A percentile compares a stretch with the other conserved stretches of the same genome.
Evolutionary conservation across 2,797 vertebrate genomes (phyloP).

Genomic region (Triplophysa yarkandensis): DNA sequence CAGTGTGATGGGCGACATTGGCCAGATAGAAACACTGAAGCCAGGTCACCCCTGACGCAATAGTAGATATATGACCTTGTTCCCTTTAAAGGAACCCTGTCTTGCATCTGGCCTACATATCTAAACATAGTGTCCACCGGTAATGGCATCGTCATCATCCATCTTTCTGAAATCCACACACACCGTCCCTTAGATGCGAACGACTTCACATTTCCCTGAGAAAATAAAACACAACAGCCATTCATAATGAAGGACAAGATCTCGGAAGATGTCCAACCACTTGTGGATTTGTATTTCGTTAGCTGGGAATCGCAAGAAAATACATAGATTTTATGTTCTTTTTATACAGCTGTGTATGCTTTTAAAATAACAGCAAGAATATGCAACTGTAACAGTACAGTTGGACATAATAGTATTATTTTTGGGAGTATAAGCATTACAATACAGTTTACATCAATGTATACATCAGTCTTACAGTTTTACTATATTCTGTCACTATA

Average conservation of each 20-base stretch:
- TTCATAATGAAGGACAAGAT: slow-evolving; percentile 14
- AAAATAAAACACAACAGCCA: not conserved
- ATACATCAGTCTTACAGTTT: no score
- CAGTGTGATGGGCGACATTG: not conserved
- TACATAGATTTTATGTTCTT: no score
- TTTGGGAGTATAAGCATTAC: no score
- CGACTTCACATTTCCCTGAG: slow-evolving; percentile 10
- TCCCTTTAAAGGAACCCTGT: slow-evolving; percentile 52
- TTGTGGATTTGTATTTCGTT: slow-evolving; percentile 11
- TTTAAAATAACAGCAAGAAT: slow-evolving; percentile 2
- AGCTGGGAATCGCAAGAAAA: not conserved
- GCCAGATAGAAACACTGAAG: not conserved
- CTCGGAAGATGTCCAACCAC: not conserved
- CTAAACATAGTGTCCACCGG: slow-evolving; percentile 48
- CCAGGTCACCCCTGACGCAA: slow-evolving; percentile 6
- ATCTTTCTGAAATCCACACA: slow-evolving; percentile 35
- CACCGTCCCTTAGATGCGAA: slow-evolving; percentile 15
- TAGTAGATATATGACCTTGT: slow-evolving; percentile 24
- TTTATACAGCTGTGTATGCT: slow-evolving; percentile 12
- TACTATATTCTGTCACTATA: no score
- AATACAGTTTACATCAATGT: no score
- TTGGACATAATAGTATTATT: not conserved
- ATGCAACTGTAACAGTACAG: not conserved
- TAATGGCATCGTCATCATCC: slow-evolving; percentile 32
- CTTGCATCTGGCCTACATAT: slow-evolving; percentile 29